These are phyloP conservation scores for Puma concolor DNA, from an alignment of 2,113 vertebrate species.

Conservation along the genomic window DNA sequence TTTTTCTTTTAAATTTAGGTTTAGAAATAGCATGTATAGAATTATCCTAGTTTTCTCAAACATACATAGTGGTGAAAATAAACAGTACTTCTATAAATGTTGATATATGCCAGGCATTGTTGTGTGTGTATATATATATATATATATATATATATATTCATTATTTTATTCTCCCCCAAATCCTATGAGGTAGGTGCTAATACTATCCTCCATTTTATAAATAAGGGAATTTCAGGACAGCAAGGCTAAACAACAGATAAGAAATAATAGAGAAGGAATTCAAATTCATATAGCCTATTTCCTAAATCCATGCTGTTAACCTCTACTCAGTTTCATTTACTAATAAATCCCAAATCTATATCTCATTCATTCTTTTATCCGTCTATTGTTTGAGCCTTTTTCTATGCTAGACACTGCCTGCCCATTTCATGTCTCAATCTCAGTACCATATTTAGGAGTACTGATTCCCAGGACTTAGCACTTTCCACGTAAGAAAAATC, in stretches of 20 bases:
- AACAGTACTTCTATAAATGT: conserved; percentile 23
- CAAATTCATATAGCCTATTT: neutral
- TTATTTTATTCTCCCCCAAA: neutral
- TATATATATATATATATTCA: neutral
- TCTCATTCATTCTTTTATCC: conserved; percentile 13
- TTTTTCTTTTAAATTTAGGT: neutral
- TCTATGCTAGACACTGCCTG: neutral
- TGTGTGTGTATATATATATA: neutral
- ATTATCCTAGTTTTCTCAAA: conserved; percentile 11
- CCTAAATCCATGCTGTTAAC: conserved; percentile 43
- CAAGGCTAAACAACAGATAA: neutral
- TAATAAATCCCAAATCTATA: neutral
- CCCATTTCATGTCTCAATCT: neutral
- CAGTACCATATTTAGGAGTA: conserved; percentile 9
- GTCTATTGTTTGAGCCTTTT: neutral
- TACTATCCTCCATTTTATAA: neutral
- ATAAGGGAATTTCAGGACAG: neutral
- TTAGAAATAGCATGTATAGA: conserved; percentile 24
- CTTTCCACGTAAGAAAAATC: conserved; percentile 34
- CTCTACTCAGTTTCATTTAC: conserved; percentile 4
- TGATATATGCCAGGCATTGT: neutral
- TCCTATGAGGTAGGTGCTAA: neutral
- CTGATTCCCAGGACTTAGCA: neutral
- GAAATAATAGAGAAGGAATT: conserved; percentile 6
- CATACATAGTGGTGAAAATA: neutral